Evolutionary conservation across 2,113 vertebrate genomes (phyloP), one percentile per base, ranked within the genome.

Genomic region (Sinocyclocheilus rhinocerous): DNA sequence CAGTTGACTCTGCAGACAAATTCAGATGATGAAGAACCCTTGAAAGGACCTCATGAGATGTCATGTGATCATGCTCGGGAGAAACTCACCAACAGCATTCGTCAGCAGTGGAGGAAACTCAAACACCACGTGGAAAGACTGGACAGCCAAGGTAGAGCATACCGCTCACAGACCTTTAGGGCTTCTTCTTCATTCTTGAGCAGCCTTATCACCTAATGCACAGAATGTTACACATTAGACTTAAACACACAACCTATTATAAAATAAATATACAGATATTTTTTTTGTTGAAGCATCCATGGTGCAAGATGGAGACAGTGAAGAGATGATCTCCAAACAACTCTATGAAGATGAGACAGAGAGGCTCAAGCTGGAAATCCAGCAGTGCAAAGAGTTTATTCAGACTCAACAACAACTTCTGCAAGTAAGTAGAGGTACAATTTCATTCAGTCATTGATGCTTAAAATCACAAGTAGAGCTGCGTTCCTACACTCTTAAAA

Each of bases 351-450:
- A 97, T 77, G 97, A 98, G 93, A 96, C 96, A 63, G 96, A 96
- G 89, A 96, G 95, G 87, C 93, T 99, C 0, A 96, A 96, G 88
- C 81, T 95, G 78, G 97, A 99, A 93, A 97, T 99, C 90, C 97
- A 97, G 52, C 96, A 97, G 1, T 99, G 97, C 92, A 98, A 96
- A 93, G 97, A 99, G 91, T 97, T 97, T 87, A 98, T 99, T 89
- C 96, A 95, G 92, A 96, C 95, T 59, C 98, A 99, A 81, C 97
- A 99, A 86, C 97, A 97, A 45, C 95, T 98, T 52, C 90, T 98
- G 55, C 97, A 99, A 96, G 98, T 98, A 91, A 39, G 70, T 9
- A 8, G 7, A 55, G 42, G 69, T n/a, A 81, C 13, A 22, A 16
- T 73, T 79, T 79, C 22, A 2, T 42, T 22, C 4, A 69, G 6